A percentile compares a stretch with the other conserved stretches of the same genome.
Evolutionary conservation across 2,113 vertebrate species (phyloP).

Genomic region (Xyliphius kryptos): DNA sequence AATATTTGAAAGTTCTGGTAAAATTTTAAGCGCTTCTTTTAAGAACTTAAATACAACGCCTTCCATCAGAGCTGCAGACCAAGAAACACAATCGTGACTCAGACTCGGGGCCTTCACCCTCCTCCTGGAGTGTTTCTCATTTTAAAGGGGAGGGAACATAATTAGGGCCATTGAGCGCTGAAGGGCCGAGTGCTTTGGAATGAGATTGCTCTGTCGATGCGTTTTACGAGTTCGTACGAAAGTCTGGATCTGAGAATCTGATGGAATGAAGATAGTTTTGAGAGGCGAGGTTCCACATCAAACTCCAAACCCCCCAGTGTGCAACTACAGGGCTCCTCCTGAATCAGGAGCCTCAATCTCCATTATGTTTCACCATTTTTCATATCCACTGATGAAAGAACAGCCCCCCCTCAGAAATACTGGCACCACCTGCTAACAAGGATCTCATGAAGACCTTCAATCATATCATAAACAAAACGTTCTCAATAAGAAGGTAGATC

Average conservation of each 20-base stretch:
- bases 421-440: no score
- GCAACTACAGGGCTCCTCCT: not conserved
- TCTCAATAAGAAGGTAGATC: no score
- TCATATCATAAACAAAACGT: no score
- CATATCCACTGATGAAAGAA: not conserved
- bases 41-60: no score
- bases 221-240: constrained; percentile 25
- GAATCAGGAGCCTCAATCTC: not conserved
- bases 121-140: constrained; percentile 30
- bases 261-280: constrained; percentile 17
- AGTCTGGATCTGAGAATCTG: constrained; percentile 24
- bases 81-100: not conserved
- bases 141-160: constrained; percentile 9
- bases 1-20: no score
- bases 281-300: not conserved
- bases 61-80: not conserved
- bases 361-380: not conserved
- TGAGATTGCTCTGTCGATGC: not conserved
- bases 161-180: constrained; percentile 22
- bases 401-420: no score
- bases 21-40: no score
- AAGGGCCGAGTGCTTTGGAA: constrained; percentile 6
- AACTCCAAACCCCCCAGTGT: not conserved
- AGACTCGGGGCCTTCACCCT: no score
- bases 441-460: no score